A percentile compares a stretch with the other conserved stretches of the same genome.
Conservation (phyloP, 2,113 vertebrate genomes). For the Spilogale gracilis region DNA sequence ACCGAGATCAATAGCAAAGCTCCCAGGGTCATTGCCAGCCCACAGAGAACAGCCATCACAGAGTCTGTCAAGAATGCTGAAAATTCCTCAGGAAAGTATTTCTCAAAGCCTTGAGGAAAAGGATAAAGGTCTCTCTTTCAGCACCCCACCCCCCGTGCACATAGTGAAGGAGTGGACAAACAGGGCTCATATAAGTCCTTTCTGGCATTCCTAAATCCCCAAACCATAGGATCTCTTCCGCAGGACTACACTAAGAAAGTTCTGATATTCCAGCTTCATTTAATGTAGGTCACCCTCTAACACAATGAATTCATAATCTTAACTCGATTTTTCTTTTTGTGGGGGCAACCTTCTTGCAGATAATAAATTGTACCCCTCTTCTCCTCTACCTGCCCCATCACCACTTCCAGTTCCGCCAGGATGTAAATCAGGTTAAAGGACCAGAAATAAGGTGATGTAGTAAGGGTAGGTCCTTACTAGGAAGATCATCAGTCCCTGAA, state of each 20-base stretch:
- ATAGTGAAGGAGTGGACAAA: neutral
- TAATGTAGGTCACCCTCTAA: neutral
- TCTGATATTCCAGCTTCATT: neutral
- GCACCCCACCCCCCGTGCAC: neutral
- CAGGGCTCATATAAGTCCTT: neutral
- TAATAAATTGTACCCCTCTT: neutral
- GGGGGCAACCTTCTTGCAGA: neutral
- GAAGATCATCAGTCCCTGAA: neutral
- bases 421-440: neutral
- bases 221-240: neutral
- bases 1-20: neutral
- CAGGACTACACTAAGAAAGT: neutral
- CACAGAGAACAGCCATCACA: neutral
- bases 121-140: neutral
- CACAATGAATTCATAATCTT: neutral
- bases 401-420: neutral
- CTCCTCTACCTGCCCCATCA: too few species aligned
- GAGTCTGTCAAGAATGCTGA: neutral
- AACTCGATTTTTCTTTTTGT: neutral
- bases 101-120: neutral
- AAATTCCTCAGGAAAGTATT: neutral
- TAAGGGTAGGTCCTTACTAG: neutral
- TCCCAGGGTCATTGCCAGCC: neutral
- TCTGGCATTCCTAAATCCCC: neutral
- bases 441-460: neutral